These are phyloP conservation scores for Danio choprae DNA, from an alignment of 2,797 vertebrate genomes.

Conservation along the genomic window DNA sequence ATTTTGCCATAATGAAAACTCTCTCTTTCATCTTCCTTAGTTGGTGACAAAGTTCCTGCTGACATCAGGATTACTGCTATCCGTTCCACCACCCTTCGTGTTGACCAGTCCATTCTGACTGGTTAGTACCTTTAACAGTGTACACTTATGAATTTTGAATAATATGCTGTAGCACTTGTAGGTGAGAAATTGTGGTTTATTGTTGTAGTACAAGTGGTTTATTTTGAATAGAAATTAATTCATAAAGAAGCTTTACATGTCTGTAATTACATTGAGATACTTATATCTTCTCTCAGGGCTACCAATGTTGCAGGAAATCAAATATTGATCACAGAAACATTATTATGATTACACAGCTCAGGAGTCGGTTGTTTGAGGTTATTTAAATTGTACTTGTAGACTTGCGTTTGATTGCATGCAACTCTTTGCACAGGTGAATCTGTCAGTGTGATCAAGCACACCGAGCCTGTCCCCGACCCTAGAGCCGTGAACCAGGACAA, in stretches of 20 bases:
- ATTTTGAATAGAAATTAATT: not conserved
- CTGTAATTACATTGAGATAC: not conserved
- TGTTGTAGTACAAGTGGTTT: not conserved
- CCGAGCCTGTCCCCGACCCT: conserved; percentile 86
- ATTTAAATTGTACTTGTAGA: not conserved
- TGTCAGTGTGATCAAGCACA: conserved; percentile 97
- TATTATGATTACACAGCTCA: not conserved
- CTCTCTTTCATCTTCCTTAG: conserved; percentile 65
- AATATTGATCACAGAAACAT: not conserved
- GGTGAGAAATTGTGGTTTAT: not conserved
- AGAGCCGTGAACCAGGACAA: conserved; percentile 98
- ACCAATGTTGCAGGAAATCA: not conserved
- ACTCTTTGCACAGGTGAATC: conserved; percentile 85
- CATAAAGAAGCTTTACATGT: not conserved
- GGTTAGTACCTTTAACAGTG: conserved; percentile 73
- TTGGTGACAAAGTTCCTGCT: conserved; percentile 86
- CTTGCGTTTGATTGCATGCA: not conserved
- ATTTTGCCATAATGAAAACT: not conserved
- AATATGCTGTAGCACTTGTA: not conserved
- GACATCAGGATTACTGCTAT: conserved; percentile 83
- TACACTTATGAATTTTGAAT: conserved; percentile 5
- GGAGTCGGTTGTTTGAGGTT: not conserved
- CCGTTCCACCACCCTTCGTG: conserved; percentile 84
- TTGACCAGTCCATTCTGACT: conserved; percentile 87
- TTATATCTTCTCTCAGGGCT: not conserved